Base-by-base conservation (phyloP, 2,113 vertebrate species). In the Cryptomyrus ogoouensis region DNA sequence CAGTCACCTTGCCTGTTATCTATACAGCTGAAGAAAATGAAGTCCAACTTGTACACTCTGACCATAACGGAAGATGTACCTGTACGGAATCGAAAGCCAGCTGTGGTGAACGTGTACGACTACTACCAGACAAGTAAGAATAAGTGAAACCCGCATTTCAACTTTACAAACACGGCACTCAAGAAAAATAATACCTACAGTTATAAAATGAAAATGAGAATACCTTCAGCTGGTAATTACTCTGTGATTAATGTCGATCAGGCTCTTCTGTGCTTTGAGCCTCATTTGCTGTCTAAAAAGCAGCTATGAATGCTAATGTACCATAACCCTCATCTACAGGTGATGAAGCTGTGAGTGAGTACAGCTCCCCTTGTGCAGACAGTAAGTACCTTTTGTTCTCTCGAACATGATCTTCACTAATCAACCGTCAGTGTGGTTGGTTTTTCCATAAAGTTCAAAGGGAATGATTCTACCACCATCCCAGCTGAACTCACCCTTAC, bases 81-180 rank as follows among this genome's bases (percentile, higher is more conserved):
- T 0, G 94, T 98, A 49, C 94, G 94, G 84, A 97, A 97, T 80
- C 93, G 97, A 93, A 97, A 97, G 92, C 95, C 96, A 17, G 97
- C 97, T 7, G 92, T 92, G 89, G 92, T 97, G 89, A 97, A 94
- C 92, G 92, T 98, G 87, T 98, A 97, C 0, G 97, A 98, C 89
- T 98, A 98, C 93, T 98, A 98, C 93, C 94, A 97, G 89, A 96
- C 95, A 89, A 96, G 97, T 98, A 90, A 92, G 96, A 89, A 44
- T 12, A 21, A n/a, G 35, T 17, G 13, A 80, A 17, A 80, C 35
- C 1, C 0, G 35, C 74, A 80, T 39, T 39, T 77, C 15, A 77
- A 35, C 31, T 24, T 62, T n/a, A 9, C 56, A 62, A 62, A 62
- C 56, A 62, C 24, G 2, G 56, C 56, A 24, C 56, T 62, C 56